Conservation (phyloP, 2,113 vertebrate genomes). For the Pollachius pollachius region DNA sequence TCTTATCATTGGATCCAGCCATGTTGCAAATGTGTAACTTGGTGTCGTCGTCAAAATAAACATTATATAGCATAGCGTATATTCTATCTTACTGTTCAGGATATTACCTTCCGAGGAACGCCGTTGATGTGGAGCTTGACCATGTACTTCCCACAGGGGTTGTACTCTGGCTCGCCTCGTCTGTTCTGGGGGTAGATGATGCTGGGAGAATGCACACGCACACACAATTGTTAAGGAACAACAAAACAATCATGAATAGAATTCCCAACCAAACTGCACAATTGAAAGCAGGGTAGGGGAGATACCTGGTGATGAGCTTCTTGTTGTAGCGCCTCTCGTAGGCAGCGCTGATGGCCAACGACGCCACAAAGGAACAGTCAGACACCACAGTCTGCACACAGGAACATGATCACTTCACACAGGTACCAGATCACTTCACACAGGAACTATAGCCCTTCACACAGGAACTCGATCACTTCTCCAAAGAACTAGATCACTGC, state of each 20-base stretch:
- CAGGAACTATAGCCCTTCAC: neutral
- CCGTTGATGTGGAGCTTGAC: constrained; percentile 98
- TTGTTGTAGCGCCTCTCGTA: constrained; percentile 97
- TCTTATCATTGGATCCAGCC: no score
- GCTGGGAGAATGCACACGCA: constrained; percentile 66
- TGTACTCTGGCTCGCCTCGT: constrained; percentile 93
- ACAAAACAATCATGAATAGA: neutral
- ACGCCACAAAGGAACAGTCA: constrained; percentile 97
- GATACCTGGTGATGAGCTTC: constrained; percentile 95
- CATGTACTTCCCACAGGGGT: constrained; percentile 99
- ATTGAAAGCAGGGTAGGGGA: neutral
- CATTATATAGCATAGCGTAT: no score
- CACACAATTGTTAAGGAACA: neutral
- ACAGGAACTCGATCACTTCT: neutral
- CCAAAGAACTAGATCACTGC: neutral
- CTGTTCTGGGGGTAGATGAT: constrained; percentile 98
- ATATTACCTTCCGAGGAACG: constrained; percentile 91
- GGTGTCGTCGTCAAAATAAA: no score
- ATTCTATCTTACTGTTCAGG: no score
- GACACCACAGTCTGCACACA: constrained; percentile 90
- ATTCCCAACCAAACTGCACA: neutral
- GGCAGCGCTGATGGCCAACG: constrained; percentile 94
- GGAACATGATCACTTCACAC: constrained; percentile 56
- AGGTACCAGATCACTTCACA: neutral
- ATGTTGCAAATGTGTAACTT: no score